These are phyloP conservation scores for Tinea semifulvella DNA, from an alignment of 2,888 invertebrate genomes.

Conservation along the genomic window DNA sequence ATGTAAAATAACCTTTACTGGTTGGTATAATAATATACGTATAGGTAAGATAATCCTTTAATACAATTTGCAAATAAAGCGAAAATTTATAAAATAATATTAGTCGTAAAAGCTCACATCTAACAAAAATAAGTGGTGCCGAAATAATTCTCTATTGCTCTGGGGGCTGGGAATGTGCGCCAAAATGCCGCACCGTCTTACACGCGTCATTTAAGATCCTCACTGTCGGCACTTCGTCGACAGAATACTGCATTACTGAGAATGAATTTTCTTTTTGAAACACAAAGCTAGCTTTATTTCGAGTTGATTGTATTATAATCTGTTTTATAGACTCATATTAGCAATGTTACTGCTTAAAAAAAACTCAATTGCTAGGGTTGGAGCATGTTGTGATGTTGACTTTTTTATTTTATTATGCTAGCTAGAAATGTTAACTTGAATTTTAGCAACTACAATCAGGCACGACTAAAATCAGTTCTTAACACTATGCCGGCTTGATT, in stretches of 20 bases:
- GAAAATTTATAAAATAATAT: slow-evolving; percentile 1
- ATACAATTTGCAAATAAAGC: not conserved
- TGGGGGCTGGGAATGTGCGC: slow-evolving; percentile 38
- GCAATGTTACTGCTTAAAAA: too few species aligned
- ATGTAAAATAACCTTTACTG: too few species aligned
- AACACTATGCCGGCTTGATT: too few species aligned
- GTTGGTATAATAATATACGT: too few species aligned
- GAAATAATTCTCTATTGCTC: slow-evolving; percentile 10
- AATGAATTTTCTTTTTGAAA: not conserved
- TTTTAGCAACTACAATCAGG: too few species aligned
- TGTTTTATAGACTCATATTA: too few species aligned
- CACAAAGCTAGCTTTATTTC: not conserved
- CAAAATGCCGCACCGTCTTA: slow-evolving; percentile 55
- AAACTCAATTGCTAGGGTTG: too few species aligned
- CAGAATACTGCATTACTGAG: slow-evolving; percentile 1
- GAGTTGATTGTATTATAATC: not conserved
- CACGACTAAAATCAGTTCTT: too few species aligned
- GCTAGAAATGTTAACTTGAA: too few species aligned
- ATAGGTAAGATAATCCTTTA: too few species aligned
- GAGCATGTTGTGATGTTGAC: too few species aligned
- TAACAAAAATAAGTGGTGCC: slow-evolving; percentile 10
- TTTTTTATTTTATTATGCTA: too few species aligned
- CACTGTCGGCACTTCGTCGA: slow-evolving; percentile 23
- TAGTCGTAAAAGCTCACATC: slow-evolving; percentile 1
- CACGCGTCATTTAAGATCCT: slow-evolving; percentile 49